Evolutionary conservation across 2,113 vertebrate species (phyloP), one percentile per base, ranked within the genome.

Genomic region (Anguilla rostrata): DNA sequence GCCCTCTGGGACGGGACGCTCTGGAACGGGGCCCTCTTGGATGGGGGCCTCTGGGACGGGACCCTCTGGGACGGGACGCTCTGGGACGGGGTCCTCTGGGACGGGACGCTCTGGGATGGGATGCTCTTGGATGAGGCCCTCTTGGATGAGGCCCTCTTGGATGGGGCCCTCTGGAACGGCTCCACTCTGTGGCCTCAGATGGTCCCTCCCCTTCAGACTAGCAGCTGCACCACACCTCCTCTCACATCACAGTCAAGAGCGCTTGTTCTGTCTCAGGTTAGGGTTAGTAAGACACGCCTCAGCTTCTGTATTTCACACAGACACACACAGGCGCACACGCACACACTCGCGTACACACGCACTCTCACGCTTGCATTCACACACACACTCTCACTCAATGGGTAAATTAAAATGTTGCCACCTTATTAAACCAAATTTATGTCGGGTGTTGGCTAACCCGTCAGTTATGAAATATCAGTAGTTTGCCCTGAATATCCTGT

Each of bases 211-310:
- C 34, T 34, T 34, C 34, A 34, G 60, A 83, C 85, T 83, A 86
- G 87, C 90, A 90, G 20, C 78, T 66, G 83, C 41, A 20, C 79
- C 79, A 81, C 88, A 86, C 83, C 81, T 83, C 83, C 43, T 78
- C 66, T 86, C 41, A 66, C 84, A 49, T 83, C 83, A 82, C 86
- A 90, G 87, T 88, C 78, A 87, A 84, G 89, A 89, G 88, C 83
- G 85, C 57, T 81, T 86, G 75, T 2, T 83, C 26, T 75, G 34
- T 34, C 2, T 75, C 20, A 75, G 71, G n/a, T 75, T 11, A 75
- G 71, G 26, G 22, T n/a, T 34, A 75, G 71, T 75, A 12, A n/a
- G 71, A 2, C 71, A 75, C 26, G 8, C 71, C 71, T 66, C 18
- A 5, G 18, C 60, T 60, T 60, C 18, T 71, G 63, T 71, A 22